A percentile compares a stretch with the other conserved stretches of the same genome.
Evolutionary conservation across 2,113 vertebrate species (phyloP).

Genomic region (Macheiramphus alcinus): DNA sequence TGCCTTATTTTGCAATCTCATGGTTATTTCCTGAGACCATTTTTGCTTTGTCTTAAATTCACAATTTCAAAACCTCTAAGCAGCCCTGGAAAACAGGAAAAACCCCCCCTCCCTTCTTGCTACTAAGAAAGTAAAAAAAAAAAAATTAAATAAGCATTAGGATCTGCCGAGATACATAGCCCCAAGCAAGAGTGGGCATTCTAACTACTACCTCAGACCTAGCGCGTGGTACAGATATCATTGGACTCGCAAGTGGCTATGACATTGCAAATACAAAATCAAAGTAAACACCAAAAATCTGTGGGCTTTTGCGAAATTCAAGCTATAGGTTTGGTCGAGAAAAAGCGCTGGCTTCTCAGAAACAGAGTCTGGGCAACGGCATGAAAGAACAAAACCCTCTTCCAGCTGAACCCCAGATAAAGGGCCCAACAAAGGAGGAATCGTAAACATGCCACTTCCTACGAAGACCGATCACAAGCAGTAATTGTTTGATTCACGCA

Average conservation of each 20-base stretch:
- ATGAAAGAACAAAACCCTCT: neutral
- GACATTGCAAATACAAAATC: neutral
- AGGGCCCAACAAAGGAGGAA: neutral
- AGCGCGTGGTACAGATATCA: neutral
- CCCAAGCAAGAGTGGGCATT: neutral
- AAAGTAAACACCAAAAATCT: neutral
- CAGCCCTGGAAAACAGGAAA: neutral
- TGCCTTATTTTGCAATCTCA: neutral
- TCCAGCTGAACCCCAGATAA: neutral
- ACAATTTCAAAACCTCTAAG: neutral
- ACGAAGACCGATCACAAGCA: neutral
- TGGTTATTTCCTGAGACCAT: fast-evolving
- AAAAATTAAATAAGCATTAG: no score
- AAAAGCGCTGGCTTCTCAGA: neutral
- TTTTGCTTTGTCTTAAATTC: neutral
- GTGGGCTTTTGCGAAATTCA: neutral
- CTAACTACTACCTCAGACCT: neutral
- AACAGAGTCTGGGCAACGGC: neutral
- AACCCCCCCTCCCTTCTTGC: neutral
- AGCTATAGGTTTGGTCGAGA: neutral
- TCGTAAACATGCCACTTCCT: neutral
- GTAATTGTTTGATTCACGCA: fast-evolving
- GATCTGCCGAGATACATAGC: fast-evolving
- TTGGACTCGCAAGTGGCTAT: neutral
- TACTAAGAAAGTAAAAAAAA: neutral